Evolutionary conservation across 2,888 invertebrate species (phyloP).

Genomic region (Chloroclystis v-ata): DNA sequence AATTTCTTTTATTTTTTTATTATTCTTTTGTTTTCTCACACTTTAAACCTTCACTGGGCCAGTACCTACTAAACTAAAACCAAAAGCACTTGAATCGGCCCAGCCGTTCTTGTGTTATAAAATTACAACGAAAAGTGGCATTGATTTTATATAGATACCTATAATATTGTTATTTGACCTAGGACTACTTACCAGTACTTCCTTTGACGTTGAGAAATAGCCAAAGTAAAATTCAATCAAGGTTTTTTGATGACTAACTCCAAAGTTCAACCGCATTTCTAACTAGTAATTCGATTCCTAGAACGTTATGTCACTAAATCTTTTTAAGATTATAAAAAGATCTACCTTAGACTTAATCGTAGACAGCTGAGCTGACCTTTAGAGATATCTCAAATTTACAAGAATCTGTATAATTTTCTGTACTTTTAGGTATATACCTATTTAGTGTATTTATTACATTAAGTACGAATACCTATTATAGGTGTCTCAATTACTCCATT

Average conservation of each 20-base stretch:
- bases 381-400: background rate
- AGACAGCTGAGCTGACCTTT: background rate
- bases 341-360: background rate
- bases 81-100: too few species aligned
- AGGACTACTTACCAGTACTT: background rate
- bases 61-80: too few species aligned
- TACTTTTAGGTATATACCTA: too few species aligned
- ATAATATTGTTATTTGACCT: background rate
- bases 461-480: background rate
- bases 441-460: too few species aligned
- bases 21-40: too few species aligned
- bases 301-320: conserved; percentile 16
- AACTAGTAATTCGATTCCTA: conserved; percentile 9
- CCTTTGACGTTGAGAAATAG: background rate
- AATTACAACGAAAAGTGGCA: too few species aligned
- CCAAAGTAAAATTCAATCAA: background rate
- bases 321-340: background rate
- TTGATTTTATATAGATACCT: too few species aligned
- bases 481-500: too few species aligned
- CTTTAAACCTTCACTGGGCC: too few species aligned
- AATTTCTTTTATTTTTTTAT: too few species aligned
- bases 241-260: conserved; percentile 11
- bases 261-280: conserved; percentile 4
- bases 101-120: too few species aligned
- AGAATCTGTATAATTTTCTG: too few species aligned